Conservation (phyloP, 2,888 invertebrate species). For the Nemurella pictetii region DNA sequence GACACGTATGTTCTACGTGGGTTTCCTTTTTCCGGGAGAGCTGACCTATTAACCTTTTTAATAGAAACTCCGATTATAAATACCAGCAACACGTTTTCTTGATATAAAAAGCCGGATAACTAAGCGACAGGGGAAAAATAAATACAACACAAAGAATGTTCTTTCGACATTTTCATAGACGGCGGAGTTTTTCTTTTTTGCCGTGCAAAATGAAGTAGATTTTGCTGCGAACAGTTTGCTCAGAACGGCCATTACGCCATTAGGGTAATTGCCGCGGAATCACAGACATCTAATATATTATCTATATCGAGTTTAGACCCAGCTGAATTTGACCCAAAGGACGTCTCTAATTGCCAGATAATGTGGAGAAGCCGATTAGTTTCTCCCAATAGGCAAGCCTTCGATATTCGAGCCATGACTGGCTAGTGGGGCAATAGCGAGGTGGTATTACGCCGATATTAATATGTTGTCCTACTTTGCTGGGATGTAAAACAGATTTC, state of each 20-base stretch:
- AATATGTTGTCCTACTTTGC: not conserved
- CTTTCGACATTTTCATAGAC: not conserved
- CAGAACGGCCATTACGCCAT: not conserved
- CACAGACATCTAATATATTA: constrained; percentile 1
- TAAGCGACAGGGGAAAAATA: not conserved
- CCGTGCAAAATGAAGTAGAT: not conserved
- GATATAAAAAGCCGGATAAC: not conserved
- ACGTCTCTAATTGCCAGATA: not conserved
- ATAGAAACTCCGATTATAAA: not conserved
- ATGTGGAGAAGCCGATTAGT: not conserved
- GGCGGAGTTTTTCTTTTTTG: not conserved
- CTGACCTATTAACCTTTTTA: not conserved
- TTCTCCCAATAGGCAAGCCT: not conserved
- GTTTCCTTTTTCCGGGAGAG: not conserved
- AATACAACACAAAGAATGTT: not conserved
- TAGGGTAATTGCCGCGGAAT: not conserved
- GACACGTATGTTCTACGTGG: not conserved
- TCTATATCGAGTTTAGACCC: not conserved
- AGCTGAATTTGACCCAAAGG: constrained; percentile 2
- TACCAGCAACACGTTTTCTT: not conserved
- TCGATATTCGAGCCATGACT: not conserved
- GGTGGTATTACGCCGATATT: not conserved
- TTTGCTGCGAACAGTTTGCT: not conserved
- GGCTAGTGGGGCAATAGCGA: not conserved
- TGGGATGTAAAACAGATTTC: not conserved